phyloP scores from a whole-genome alignment of 1,140 invertebrate species.

The Stegodyphus dumicola region DNA sequence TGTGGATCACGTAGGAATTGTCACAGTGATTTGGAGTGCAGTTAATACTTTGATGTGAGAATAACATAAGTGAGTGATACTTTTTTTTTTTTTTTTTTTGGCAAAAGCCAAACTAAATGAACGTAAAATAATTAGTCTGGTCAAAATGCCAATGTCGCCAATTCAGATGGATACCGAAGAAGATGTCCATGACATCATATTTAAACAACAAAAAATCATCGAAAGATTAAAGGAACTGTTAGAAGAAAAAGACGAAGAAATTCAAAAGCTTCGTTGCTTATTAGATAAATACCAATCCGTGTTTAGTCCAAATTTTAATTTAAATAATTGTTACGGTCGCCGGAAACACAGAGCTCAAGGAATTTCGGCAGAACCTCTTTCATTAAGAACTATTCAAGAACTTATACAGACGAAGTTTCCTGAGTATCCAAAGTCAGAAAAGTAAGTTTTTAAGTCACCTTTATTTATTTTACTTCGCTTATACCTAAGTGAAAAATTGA shows the following conservation, averaged over 20 bases:
- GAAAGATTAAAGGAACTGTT: conserved; percentile 77
- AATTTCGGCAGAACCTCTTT: conserved; percentile 90
- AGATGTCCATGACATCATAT: conserved; percentile 69
- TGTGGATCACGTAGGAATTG: too few relatives aligned
- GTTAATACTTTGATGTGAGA: too few relatives aligned
- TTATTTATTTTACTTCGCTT: too few relatives aligned
- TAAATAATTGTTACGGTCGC: conserved; percentile 66
- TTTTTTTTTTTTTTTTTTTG: too few relatives aligned
- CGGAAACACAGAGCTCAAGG: conserved; percentile 71
- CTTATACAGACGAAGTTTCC: conserved; percentile 78
- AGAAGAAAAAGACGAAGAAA: conserved; percentile 80
- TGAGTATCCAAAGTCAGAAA: conserved; percentile 83
- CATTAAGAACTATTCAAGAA: conserved; percentile 74
- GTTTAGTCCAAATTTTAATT: conserved; percentile 67
- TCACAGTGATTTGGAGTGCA: too few relatives aligned
- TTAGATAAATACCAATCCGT: conserved; percentile 94
- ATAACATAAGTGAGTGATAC: too few relatives aligned
- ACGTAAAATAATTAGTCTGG: not conserved
- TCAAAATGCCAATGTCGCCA: conserved; percentile 58
- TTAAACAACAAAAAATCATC: conserved; percentile 79
- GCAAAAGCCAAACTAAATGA: not conserved
- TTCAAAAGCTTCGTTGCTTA: conserved; percentile 85
- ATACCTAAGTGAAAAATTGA: too few relatives aligned
- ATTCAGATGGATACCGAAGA: conserved; percentile 60
- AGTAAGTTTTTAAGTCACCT: conserved; percentile 71